Evolutionary conservation across 2,113 vertebrate species (phyloP).

Genomic region (Oreochromis niloticus): DNA sequence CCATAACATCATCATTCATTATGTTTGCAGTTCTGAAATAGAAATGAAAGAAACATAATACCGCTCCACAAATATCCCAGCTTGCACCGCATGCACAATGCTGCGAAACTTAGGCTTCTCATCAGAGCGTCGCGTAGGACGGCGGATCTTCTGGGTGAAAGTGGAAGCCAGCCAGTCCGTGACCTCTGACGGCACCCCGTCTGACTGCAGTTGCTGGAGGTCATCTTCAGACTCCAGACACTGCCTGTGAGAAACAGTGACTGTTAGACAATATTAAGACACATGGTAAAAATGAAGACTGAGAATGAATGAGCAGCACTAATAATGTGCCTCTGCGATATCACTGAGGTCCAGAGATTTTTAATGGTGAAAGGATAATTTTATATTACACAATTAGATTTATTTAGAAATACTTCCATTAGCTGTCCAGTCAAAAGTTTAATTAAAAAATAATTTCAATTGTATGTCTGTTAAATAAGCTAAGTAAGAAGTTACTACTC

Average conservation of each 20-base stretch:
- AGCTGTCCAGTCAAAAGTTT: not conserved
- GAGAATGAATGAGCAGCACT: not conserved
- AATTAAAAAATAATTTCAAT: fast-evolving
- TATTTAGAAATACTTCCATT: not conserved
- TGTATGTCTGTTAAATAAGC: not conserved
- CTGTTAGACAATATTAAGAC: not conserved
- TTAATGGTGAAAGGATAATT: not conserved
- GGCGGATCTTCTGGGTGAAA: constrained; percentile 82
- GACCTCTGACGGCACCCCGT: constrained; percentile 86
- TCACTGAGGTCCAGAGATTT: not conserved
- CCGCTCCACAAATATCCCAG: constrained; percentile 93
- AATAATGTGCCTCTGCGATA: no score
- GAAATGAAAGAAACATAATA: constrained; percentile 13
- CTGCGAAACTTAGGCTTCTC: constrained; percentile 93
- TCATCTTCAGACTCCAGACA: constrained; percentile 86
- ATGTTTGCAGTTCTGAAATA: not conserved
- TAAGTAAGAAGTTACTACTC: not conserved
- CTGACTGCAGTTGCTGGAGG: constrained; percentile 85
- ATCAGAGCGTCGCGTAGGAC: constrained; percentile 74
- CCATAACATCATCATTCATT: not conserved
- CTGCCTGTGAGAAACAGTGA: constrained; percentile 69
- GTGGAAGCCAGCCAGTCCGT: constrained; percentile 91
- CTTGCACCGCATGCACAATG: constrained; percentile 91
- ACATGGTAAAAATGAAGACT: not conserved
- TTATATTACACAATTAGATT: fast-evolving